phyloP scores from a whole-genome alignment of 2,888 invertebrate species.

The Neoscelio sp. region DNA sequence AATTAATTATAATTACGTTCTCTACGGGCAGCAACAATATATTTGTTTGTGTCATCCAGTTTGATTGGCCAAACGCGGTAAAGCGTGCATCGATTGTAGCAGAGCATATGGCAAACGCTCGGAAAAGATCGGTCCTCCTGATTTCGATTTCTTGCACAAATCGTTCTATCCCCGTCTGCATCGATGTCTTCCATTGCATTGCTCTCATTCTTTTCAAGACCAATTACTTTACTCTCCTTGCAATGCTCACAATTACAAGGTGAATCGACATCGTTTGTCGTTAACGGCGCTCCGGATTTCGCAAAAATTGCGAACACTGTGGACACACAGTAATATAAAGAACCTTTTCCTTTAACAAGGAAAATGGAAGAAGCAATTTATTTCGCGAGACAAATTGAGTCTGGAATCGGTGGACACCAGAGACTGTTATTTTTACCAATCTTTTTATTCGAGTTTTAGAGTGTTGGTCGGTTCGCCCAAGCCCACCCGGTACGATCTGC shows the following conservation, averaged over 20 bases:
- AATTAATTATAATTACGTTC: slow-evolving; percentile 73
- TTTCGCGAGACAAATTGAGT: slow-evolving; percentile 64
- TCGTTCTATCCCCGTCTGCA: slow-evolving; percentile 74
- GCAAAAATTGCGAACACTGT: slow-evolving; percentile 61
- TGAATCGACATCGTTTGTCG: slow-evolving; percentile 65
- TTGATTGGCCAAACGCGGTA: slow-evolving; percentile 68
- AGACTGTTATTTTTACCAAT: slow-evolving; percentile 60
- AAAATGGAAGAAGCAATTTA: slow-evolving; percentile 61
- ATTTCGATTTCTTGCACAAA: slow-evolving; percentile 79
- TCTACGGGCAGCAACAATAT: slow-evolving; percentile 69
- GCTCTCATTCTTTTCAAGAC: slow-evolving; percentile 66
- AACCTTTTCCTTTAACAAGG: slow-evolving; percentile 61
- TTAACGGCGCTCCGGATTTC: slow-evolving; percentile 59
- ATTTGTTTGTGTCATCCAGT: slow-evolving; percentile 59
- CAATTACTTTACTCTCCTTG: slow-evolving; percentile 68
- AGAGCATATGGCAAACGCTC: slow-evolving; percentile 80
- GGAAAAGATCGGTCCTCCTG: slow-evolving; percentile 76
- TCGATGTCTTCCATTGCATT: slow-evolving; percentile 73
- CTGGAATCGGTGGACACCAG: slow-evolving; percentile 48
- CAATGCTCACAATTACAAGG: slow-evolving; percentile 66
- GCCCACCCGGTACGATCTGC: slow-evolving; percentile 15
- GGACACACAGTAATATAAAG: slow-evolving; percentile 61
- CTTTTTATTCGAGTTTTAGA: slow-evolving; percentile 57
- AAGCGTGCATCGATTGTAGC: slow-evolving; percentile 77
- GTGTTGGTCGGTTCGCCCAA: slow-evolving; percentile 34